These are phyloP conservation scores for Marronus borbonicus DNA, from an alignment of 2,888 invertebrate species.

Conservation along the genomic window DNA sequence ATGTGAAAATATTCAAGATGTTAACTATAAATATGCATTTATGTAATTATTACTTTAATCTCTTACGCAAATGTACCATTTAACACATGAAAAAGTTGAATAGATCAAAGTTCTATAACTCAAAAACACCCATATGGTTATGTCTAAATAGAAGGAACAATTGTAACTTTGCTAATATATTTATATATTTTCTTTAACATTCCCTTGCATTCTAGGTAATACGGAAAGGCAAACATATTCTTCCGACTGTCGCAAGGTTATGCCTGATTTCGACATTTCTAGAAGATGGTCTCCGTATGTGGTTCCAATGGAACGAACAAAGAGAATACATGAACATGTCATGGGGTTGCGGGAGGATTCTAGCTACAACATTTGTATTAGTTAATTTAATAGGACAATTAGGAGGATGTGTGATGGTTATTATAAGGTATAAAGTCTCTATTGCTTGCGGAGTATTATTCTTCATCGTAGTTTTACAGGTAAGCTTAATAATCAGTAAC, in stretches of 20 bases:
- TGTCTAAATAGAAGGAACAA: background rate
- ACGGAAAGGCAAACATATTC: slow-evolving; percentile 90
- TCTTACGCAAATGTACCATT: background rate
- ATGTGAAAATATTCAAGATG: slow-evolving; percentile 56
- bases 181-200: slow-evolving; percentile 1
- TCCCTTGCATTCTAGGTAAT: slow-evolving; percentile 80
- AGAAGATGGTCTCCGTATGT: slow-evolving; percentile 99
- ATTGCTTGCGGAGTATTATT: slow-evolving; percentile 94
- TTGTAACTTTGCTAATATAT: background rate
- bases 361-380: slow-evolving; percentile 96
- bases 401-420: slow-evolving; percentile 96
- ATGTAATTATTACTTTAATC: slow-evolving; percentile 21
- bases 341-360: slow-evolving; percentile 95
- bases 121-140: slow-evolving; percentile 15
- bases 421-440: slow-evolving; percentile 91
- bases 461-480: slow-evolving; percentile 97
- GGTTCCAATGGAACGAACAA: slow-evolving; percentile 98
- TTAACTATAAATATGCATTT: slow-evolving; percentile 50
- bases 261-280: slow-evolving; percentile 99
- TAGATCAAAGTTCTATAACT: background rate
- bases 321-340: slow-evolving; percentile 97
- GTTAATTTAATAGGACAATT: slow-evolving; percentile 96
- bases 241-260: slow-evolving; percentile 96
- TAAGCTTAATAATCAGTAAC: slow-evolving; percentile 65
- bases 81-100: background rate